Evolutionary conservation across 30 jellyfish, hydroid and myxozoan genomes (phyloP), one percentile per base, ranked within the genome.

Genomic region (Cassiopea andromeda): DNA sequence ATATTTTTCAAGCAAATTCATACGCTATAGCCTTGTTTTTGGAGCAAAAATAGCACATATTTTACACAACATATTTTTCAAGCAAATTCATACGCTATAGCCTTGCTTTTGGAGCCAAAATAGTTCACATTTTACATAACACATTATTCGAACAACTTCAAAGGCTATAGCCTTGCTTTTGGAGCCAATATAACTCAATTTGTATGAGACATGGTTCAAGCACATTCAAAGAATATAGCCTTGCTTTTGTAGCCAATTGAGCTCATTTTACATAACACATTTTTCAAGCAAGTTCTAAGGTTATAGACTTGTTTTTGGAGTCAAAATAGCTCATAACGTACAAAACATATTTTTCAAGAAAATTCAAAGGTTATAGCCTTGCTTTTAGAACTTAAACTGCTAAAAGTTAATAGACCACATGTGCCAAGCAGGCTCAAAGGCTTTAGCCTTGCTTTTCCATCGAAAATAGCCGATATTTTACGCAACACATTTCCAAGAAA

Each of bases 131-230:
- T 0, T 2, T 2, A 12, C n/a, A 47, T 0, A 48, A 48, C 49
- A 2, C 1, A 71, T 71, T 71, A n/a, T n/a, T n/a, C n/a, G 68
- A 45, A 6, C 1, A 1, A 6, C 17, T 15, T 19, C 80, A 1
- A 71, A 71, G 80, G 80, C 46, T 16, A 13, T 71, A 71, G 10
- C 80, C 80, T 71, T 71, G 46, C 60, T 2, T 70, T 70, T 70
- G 17, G 80, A 70, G 48, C 80, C 17, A 70, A 70, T 14, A 70
- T 70, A 5, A 48, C 17, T 17, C 17, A 46, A 13, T 7, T 7
- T 1, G 27, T 1, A 18, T 70, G 16, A 17, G 48, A 14, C 80
- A 70, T 46, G 10, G 17, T 70, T 70, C 38, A 17, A 44, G 2
- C 1, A 7, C 17, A 15, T 14, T 1, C 46, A 15, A 70, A 70